These are phyloP conservation scores for Trichonephila clavipes DNA, from an alignment of 1,140 invertebrate genomes.

Conservation along the genomic window DNA sequence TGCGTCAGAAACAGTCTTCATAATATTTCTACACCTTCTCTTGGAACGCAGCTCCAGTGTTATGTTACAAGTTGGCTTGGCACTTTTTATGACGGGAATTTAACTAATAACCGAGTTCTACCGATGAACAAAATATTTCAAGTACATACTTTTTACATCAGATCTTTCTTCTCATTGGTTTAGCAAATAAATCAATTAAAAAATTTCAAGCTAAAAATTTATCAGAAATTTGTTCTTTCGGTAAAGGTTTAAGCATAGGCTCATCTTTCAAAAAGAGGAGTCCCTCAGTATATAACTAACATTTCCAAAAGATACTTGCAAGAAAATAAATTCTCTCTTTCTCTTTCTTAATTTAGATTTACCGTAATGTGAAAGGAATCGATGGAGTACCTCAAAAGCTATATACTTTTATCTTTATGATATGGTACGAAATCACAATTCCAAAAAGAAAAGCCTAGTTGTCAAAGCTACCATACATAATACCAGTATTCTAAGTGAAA, in stretches of 20 bases:
- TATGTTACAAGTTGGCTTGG: slow-evolving; percentile 47
- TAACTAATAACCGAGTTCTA: background rate
- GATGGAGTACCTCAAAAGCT: background rate
- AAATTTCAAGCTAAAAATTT: background rate
- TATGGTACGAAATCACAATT: background rate
- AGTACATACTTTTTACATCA: slow-evolving; percentile 43
- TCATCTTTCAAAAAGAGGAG: too few species aligned
- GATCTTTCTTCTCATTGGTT: slow-evolving; percentile 35
- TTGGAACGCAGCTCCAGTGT: background rate
- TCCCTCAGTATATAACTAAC: background rate
- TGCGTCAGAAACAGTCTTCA: background rate
- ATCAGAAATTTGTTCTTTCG: background rate
- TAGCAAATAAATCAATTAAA: background rate
- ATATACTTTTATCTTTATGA: background rate
- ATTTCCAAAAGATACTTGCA: background rate
- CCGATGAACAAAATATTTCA: background rate
- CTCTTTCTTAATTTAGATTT: too few species aligned
- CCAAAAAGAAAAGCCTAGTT: background rate
- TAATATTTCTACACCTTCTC: background rate
- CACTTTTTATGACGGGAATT: slow-evolving; percentile 42
- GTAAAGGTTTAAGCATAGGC: background rate
- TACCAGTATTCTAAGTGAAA: slow-evolving; percentile 37
- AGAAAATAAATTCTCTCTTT: background rate
- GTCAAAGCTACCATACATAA: background rate
- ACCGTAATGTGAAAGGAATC: slow-evolving; percentile 60